Evolutionary conservation across 2,113 vertebrate species (phyloP).

Genomic region (Caretta caretta): DNA sequence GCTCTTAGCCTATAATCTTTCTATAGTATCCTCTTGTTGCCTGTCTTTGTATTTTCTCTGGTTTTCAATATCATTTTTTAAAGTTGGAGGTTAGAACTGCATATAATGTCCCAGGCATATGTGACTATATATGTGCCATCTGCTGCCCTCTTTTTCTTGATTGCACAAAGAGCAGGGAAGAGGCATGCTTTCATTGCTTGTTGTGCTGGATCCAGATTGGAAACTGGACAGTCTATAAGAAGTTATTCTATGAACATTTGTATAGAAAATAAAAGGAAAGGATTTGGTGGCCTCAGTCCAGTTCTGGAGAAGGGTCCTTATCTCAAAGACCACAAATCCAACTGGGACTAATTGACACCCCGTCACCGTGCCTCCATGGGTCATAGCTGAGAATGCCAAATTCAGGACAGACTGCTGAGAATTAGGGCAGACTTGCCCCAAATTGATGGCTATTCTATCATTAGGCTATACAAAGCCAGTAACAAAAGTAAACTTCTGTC

Average conservation of each 20-base stretch:
- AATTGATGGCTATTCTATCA: too few relatives aligned
- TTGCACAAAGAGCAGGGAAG: not conserved
- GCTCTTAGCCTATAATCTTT: slow-evolving; percentile 26
- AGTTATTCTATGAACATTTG: not conserved
- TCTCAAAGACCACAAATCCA: not conserved
- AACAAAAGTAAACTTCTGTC: too few relatives aligned
- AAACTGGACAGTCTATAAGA: not conserved
- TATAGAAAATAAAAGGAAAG: not conserved
- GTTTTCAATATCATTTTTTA: slow-evolving; percentile 36
- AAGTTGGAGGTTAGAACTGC: not conserved
- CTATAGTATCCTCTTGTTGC: slow-evolving; percentile 20
- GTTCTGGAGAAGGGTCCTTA: not conserved
- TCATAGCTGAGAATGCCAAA: too few relatives aligned
- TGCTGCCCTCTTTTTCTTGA: slow-evolving; percentile 16
- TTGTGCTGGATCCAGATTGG: not conserved
- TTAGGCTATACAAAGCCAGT: too few relatives aligned
- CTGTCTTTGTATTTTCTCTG: slow-evolving; percentile 24
- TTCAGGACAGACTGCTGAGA: too few relatives aligned
- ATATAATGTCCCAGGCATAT: slow-evolving; percentile 23
- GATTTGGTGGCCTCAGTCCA: not conserved
- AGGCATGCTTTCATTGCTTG: slow-evolving; percentile 1
- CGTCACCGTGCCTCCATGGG: too few relatives aligned
- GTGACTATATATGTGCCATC: not conserved
- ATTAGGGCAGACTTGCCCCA: too few relatives aligned
- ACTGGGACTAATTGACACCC: not conserved